Evolutionary conservation across 2,888 invertebrate species (phyloP), one percentile per base, ranked within the genome.

Genomic region (Sepiola atlantica): DNA sequence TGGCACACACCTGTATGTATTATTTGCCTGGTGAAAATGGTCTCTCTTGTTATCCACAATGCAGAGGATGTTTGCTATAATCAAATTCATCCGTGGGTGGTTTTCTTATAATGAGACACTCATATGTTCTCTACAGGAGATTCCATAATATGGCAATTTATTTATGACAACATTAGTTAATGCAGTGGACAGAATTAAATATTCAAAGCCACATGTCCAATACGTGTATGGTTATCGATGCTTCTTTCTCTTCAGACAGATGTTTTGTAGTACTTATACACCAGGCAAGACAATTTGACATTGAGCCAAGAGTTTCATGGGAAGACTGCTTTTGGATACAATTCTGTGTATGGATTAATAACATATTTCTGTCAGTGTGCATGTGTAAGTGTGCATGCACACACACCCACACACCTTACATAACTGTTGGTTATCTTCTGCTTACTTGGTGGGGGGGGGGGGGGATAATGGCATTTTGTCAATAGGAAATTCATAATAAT

Each of bases 401-500:
- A 12, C n/a, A 77, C 77, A 57, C 57, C 6, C 24, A 77, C 12
- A 77, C 12, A 77, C 45, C 45, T 45, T 45, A 8, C 8, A n/a
- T 92, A 92, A 45, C 54, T 92, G 32, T 35, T 92, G 92, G 92
- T 32, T 92, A 24, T 92, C 45, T 35, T 92, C 54, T 92, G 92
- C 28, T 54, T 91, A 20, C 28, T 35, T 91, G 28, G 24, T 91
- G 21, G n/a, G n/a, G n/a, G n/a, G n/a, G n/a, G n/a, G n/a, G n/a
- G n/a, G n/a, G n/a, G n/a, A 32, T 92, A 54, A 92, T 92, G 92
- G 92, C 92, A 92, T 92, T 92, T 92, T 54, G 54, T 93, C 54
- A 93, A 93, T 24, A 54, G 54, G 45, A 77, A 57, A 57, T 35
- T 77, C 14, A 77, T 24, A 77, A 77, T 77, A 77, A 77, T 28